These are phyloP conservation scores for Eudyptes chrysolophus DNA, from an alignment of 2,113 vertebrate species.

Conservation along the genomic window DNA sequence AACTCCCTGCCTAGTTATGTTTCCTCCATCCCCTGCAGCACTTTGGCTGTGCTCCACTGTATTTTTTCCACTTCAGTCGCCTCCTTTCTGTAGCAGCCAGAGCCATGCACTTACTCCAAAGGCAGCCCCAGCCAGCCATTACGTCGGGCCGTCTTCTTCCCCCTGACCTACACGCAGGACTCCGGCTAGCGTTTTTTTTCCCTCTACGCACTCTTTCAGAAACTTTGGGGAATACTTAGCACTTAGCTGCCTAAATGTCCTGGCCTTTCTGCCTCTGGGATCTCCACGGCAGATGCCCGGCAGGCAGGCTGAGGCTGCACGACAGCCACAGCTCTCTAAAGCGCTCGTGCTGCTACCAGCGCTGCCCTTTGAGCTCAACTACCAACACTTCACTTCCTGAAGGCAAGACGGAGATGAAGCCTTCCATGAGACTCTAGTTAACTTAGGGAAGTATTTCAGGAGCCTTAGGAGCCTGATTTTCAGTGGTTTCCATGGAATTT, in stretches of 20 bases:
- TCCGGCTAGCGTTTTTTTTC: background rate
- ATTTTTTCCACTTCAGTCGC: background rate
- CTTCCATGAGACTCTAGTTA: background rate
- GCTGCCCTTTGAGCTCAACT: background rate
- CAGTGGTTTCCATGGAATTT: background rate
- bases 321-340: accelerated
- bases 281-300: background rate
- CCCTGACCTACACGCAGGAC: no score
- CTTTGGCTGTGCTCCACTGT: background rate
- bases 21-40: background rate
- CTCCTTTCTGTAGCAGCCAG: background rate
- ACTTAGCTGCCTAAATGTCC: background rate
- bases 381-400: background rate
- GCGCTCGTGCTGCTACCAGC: background rate
- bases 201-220: background rate
- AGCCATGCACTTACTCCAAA: background rate
- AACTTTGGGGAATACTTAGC: background rate
- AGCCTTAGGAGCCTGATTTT: background rate
- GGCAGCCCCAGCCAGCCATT: background rate
- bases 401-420: background rate
- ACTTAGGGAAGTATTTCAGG: background rate
- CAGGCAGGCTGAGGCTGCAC: background rate
- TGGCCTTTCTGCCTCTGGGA: background rate
- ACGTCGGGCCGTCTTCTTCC: accelerated
- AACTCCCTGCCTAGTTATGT: background rate